Percentiles rank a stretch among this genome's conserved stretches.
Evolutionary conservation across 2,888 invertebrate genomes (phyloP).

Genomic region (Chalcosyrphus nemorum): DNA sequence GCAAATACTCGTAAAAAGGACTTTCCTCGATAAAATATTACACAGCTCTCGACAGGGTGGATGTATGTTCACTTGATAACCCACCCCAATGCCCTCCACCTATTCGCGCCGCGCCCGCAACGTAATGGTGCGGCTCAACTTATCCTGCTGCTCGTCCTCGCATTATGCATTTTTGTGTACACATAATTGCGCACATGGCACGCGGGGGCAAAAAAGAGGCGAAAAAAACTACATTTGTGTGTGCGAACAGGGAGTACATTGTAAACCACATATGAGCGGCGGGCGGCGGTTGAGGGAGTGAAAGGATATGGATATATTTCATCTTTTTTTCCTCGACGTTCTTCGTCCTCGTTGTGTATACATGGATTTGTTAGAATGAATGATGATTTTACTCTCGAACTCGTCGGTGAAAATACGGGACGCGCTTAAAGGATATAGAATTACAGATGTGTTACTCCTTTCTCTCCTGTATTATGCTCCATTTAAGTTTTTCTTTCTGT

Average conservation of each 20-base stretch:
- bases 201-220: conserved; percentile 1
- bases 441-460: conserved; percentile 47
- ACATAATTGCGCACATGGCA: conserved; percentile 66
- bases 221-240: conserved; percentile 13
- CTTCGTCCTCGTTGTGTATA: background rate
- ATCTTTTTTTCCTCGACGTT: conserved; percentile 36
- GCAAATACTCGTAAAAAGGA: conserved; percentile 66
- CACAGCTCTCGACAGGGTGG: conserved; percentile 50
- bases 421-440: conserved; percentile 53
- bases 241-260: conserved; percentile 50
- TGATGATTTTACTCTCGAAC: conserved; percentile 53
- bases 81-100: background rate
- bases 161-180: conserved; percentile 70
- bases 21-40: conserved; percentile 71
- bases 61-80: conserved; percentile 51
- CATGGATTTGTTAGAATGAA: conserved; percentile 70
- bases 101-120: background rate
- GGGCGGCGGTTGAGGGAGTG: background rate
- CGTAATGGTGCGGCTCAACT: background rate
- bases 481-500: conserved; percentile 4
- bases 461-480: background rate
- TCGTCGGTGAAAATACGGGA: conserved; percentile 36
- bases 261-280: conserved; percentile 39
- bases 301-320: conserved; percentile 57
- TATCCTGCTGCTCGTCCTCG: conserved; percentile 55